Evolutionary conservation across 2,888 invertebrate genomes (phyloP).

Genomic region (Trichacis sp.): DNA sequence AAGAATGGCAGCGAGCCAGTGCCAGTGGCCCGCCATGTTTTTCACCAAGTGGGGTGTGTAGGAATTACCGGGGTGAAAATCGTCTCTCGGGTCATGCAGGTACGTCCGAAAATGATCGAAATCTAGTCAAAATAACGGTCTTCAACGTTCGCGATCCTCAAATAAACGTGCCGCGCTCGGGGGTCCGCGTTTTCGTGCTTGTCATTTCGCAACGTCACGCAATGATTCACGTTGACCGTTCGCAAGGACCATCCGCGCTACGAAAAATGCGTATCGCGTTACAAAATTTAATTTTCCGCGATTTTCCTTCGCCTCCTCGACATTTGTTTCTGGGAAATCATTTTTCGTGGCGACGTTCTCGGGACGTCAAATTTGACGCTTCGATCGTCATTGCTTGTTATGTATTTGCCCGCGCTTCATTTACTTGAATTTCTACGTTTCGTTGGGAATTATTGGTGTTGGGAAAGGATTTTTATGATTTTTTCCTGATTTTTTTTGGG

Average conservation of each 20-base stretch:
- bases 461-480: too few species aligned
- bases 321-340: too few species aligned
- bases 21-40: slow-evolving; percentile 79
- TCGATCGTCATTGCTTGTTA: too few species aligned
- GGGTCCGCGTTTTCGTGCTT: slow-evolving; percentile 6
- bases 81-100: slow-evolving; percentile 69
- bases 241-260: slow-evolving; percentile 43
- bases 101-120: slow-evolving; percentile 47
- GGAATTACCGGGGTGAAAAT: slow-evolving; percentile 69
- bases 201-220: slow-evolving; percentile 59
- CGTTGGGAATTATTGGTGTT: too few species aligned
- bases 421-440: too few species aligned
- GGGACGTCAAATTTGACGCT: too few species aligned
- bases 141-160: neutral
- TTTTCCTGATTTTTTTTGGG: too few species aligned
- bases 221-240: slow-evolving; percentile 31
- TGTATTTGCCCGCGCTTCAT: too few species aligned
- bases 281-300: neutral
- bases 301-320: neutral
- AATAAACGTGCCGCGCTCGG: neutral
- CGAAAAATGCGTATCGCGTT: neutral
- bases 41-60: slow-evolving; percentile 79
- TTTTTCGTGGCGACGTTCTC: too few species aligned
- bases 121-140: neutral
- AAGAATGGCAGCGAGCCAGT: slow-evolving; percentile 15